These are phyloP conservation scores for Conops quadrifasciatus DNA, from an alignment of 2,888 invertebrate species.

Conservation along the genomic window DNA sequence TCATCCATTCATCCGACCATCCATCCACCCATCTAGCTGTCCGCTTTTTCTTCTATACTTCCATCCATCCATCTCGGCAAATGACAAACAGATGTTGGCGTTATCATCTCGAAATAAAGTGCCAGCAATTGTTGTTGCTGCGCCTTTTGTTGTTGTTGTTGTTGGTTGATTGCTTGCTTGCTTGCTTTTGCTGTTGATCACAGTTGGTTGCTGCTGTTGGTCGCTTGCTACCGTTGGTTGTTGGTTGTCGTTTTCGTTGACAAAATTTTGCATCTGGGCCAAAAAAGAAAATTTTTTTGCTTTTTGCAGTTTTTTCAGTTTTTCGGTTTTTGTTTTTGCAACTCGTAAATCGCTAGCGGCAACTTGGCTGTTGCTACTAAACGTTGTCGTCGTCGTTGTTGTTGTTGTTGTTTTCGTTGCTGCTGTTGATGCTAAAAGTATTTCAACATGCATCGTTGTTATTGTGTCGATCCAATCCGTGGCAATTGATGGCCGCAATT, in stretches of 20 bases:
- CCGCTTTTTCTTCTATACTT: background rate
- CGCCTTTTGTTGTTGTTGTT: background rate
- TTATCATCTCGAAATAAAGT: conserved; percentile 29
- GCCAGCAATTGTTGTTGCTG: background rate
- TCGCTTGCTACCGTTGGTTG: conserved; percentile 17
- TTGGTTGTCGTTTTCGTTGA: conserved; percentile 8
- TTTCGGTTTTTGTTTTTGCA: background rate
- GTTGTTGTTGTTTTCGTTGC: background rate
- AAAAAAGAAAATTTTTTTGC: conserved; percentile 17
- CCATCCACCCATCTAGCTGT: background rate
- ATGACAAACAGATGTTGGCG: conserved; percentile 23
- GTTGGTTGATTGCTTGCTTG: conserved; percentile 15
- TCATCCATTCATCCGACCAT: background rate
- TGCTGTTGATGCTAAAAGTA: background rate
- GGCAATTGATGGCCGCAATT: conserved; percentile 34
- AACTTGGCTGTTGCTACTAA: background rate
- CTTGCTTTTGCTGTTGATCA: too few relatives aligned
- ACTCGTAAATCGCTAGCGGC: conserved; percentile 3
- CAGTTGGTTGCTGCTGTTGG: background rate
- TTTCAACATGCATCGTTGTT: conserved; percentile 17
- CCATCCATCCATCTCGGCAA: conserved; percentile 12
- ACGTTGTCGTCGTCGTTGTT: background rate
- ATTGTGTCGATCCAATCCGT: conserved; percentile 6
- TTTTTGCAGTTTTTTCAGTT: conserved; percentile 2
- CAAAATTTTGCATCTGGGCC: conserved; percentile 33